Evolutionary conservation across 2,888 invertebrate genomes (phyloP), one percentile per base, ranked within the genome.

Genomic region (Leptura quadrifasciata): DNA sequence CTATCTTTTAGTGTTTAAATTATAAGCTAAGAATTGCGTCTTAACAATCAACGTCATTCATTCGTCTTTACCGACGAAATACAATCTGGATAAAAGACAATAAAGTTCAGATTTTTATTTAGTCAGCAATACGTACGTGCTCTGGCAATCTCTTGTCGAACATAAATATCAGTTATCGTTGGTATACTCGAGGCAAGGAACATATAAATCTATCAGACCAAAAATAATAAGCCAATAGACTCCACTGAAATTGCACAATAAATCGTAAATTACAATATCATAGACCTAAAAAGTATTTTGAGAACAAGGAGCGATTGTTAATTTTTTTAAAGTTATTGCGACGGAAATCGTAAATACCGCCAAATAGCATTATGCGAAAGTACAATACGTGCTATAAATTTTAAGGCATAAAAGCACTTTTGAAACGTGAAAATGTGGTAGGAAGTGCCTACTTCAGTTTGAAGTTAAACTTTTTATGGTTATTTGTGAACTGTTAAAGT

Each of bases 81-180:
- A 76, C 71, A 77, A 79, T 79, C 76, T 74, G 69, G 68, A 71
- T 71, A 71, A 79, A 77, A 79, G 79, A 79, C 79, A 81, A 80
- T 81, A 80, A 81, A 81, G 76, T 77, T 67, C 57, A 68, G 65
- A 73, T 79, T 79, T 79, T 80, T 74, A 69, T 72, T 78, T 57
- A 75, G 78, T 82, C 81, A 82, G 82, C 81, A 76, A 74, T 80
- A 75, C 72, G 80, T 77, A 80, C 82, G 82, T 81, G 82, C 79
- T 75, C 80, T 76, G 78, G 79, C 79, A 79, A 73, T 78, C 71
- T 78, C 75, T 75, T 75, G 75, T 74, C 75, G 77, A 78, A 80
- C 78, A 80, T 80, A 80, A 80, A 80, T 80, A 80, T 80, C 79
- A 64, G 76, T 80, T 80, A 80, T 80, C 79, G 79, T 65, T 72